A percentile compares a stretch with the other conserved stretches of the same genome.
Evolutionary conservation across 2,113 vertebrate genomes (phyloP).

Genomic region (Gavialis gangeticus): DNA sequence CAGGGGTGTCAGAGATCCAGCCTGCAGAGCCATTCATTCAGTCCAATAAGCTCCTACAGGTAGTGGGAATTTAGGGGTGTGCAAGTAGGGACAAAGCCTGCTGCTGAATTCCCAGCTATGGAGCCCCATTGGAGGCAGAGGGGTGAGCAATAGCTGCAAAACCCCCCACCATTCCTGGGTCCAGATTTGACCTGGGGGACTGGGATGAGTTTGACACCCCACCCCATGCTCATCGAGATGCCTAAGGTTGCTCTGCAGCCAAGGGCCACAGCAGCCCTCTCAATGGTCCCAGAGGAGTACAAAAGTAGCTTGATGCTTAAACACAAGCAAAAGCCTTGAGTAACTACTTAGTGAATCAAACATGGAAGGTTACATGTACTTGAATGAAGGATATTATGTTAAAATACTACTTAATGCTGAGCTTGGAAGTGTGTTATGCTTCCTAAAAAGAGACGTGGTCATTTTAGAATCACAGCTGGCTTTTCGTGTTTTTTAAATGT

Average conservation of each 20-base stretch:
- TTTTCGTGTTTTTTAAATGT: background rate
- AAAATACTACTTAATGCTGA: background rate
- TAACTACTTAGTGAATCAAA: background rate
- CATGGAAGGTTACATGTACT: background rate
- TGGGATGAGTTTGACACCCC: no score
- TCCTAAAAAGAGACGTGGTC: background rate
- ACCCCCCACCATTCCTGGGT: no score
- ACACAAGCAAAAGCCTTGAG: background rate
- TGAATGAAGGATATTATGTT: background rate
- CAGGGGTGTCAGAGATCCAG: background rate
- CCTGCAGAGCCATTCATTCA: no score
- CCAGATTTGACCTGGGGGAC: no score
- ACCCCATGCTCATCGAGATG: background rate
- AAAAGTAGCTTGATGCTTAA: background rate
- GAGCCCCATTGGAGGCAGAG: no score
- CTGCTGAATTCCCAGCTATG: background rate
- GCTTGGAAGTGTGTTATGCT: background rate
- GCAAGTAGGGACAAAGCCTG: background rate
- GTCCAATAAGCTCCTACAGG: no score
- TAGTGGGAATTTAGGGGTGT: background rate
- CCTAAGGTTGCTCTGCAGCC: background rate
- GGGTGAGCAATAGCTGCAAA: no score
- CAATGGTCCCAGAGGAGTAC: background rate
- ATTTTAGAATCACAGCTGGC: background rate
- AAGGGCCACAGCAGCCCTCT: background rate